Conservation (phyloP, 2,113 vertebrate genomes). For the Proterorhinus semilunaris region DNA sequence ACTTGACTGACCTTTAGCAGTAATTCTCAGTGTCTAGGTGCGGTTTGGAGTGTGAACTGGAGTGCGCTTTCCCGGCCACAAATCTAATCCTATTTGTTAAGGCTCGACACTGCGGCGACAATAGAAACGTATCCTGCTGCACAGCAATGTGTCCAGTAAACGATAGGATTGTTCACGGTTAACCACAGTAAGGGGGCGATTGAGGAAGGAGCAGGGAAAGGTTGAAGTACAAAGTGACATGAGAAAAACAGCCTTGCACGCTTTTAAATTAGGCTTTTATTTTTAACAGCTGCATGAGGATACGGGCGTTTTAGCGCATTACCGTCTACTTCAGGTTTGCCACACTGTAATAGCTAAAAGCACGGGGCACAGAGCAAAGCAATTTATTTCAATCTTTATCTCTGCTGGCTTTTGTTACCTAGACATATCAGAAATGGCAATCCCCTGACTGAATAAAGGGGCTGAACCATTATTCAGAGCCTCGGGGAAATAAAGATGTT, state of each 20-base stretch:
- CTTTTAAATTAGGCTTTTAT: conserved; percentile 22
- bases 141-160: conserved; percentile 51
- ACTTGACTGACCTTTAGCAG: conserved; percentile 73
- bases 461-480: conserved; percentile 37
- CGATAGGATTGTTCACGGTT: conserved; percentile 55
- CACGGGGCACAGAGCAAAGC: conserved; percentile 3
- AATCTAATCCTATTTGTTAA: conserved; percentile 75
- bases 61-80: conserved; percentile 56
- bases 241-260: conserved; percentile 8
- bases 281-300: conserved; percentile 25
- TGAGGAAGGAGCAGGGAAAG: conserved; percentile 15
- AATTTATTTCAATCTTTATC: conserved; percentile 29
- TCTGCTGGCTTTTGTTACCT: conserved; percentile 22
- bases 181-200: conserved; percentile 43
- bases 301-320: conserved; percentile 1
- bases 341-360: conserved; percentile 10
- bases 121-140: conserved; percentile 57
- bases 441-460: conserved; percentile 55
- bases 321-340: conserved; percentile 4
- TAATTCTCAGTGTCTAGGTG: conserved; percentile 66
- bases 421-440: conserved; percentile 40
- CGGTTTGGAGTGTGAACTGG: conserved; percentile 52
- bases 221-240: conserved; percentile 8
- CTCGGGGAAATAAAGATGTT: conserved; percentile 53
- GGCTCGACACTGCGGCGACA: conserved; percentile 58